Conservation (phyloP, 2,113 vertebrate species). For the Oxyruncus cristatus region DNA sequence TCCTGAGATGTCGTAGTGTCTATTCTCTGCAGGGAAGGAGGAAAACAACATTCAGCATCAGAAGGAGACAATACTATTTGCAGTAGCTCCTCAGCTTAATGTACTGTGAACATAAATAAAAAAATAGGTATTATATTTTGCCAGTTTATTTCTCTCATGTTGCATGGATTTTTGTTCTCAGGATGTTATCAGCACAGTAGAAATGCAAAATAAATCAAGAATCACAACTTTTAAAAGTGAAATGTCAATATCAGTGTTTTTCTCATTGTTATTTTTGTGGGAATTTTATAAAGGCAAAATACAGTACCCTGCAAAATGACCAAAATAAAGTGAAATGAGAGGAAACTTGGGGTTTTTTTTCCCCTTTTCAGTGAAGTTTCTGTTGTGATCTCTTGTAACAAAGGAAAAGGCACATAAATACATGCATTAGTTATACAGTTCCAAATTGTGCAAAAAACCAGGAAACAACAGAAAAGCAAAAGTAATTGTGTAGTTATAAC, state of each 20-base stretch:
- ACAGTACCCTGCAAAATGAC: background rate
- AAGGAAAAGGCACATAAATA: background rate
- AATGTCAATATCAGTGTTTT: background rate
- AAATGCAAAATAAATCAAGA: background rate
- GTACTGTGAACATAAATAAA: background rate
- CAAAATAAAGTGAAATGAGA: constrained; percentile 25
- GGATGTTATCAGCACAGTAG: background rate
- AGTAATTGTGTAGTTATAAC: background rate
- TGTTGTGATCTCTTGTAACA: background rate
- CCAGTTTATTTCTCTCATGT: background rate
- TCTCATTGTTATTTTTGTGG: background rate
- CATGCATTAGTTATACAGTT: background rate
- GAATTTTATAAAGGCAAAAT: constrained; percentile 43
- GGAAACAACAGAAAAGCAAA: background rate
- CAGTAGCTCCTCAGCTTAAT: background rate
- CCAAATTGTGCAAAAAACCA: background rate
- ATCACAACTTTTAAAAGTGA: background rate
- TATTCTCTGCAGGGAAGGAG: constrained; percentile 64
- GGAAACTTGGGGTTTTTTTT: background rate
- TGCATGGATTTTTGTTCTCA: background rate
- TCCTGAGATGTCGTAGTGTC: constrained; percentile 64
- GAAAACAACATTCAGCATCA: background rate
- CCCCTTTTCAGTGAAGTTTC: background rate
- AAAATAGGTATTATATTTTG: background rate
- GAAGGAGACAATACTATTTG: background rate